Percentiles rank a stretch among this genome's conserved stretches.
These are phyloP conservation scores for Drosophila cracens DNA, from an alignment of 2,888 invertebrate genomes.

Conservation along the genomic window DNA sequence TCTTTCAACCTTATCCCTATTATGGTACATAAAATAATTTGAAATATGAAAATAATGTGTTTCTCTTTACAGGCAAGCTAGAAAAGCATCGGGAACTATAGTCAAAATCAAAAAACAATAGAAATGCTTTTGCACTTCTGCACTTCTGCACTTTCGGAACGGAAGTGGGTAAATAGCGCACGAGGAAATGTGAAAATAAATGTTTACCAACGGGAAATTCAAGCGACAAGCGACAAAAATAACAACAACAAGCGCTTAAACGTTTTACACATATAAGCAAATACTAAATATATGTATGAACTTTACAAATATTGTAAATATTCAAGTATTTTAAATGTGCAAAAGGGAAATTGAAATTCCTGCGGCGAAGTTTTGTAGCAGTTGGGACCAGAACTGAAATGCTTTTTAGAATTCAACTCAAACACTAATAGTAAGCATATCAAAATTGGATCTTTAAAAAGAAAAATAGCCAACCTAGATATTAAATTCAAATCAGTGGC, in stretches of 20 bases:
- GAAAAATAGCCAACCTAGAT: constrained; percentile 62
- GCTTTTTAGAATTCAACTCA: constrained; percentile 41
- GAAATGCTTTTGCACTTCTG: constrained; percentile 33
- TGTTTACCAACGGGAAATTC: constrained; percentile 76
- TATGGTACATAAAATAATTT: neutral
- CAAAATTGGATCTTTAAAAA: constrained; percentile 58
- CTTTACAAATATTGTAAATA: constrained; percentile 15
- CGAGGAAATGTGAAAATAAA: constrained; percentile 73
- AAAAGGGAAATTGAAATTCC: constrained; percentile 48
- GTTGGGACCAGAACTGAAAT: constrained; percentile 12
- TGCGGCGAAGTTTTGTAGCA: constrained; percentile 38
- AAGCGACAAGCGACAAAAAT: constrained; percentile 61
- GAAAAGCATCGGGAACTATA: neutral
- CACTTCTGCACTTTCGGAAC: constrained; percentile 30
- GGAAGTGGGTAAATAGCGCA: constrained; percentile 74
- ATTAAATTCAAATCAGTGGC: constrained; percentile 77
- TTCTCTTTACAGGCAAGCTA: neutral
- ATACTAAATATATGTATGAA: constrained; percentile 1
- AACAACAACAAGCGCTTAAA: constrained; percentile 52
- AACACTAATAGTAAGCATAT: constrained; percentile 58
- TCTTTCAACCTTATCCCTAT: neutral
- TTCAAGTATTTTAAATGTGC: neutral
- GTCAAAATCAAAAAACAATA: constrained; percentile 60
- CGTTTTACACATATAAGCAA: constrained; percentile 45
- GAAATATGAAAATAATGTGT: neutral